A percentile compares a stretch with the other conserved stretches of the same genome.
Conservation (phyloP, 2,888 invertebrate genomes). For the Agrypnus murinus region DNA sequence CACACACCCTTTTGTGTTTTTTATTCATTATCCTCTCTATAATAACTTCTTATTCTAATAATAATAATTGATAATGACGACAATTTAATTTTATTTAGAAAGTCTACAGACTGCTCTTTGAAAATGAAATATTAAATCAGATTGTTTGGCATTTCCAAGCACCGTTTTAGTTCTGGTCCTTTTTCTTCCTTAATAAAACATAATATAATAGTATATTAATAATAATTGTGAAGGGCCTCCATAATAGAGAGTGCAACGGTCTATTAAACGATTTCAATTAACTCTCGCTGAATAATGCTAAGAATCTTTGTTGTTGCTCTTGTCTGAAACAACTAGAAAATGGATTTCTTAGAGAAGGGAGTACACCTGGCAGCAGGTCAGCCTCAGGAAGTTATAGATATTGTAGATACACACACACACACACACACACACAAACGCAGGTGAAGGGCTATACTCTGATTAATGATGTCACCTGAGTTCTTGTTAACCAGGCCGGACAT, state of each 20-base stretch:
- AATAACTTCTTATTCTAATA: neutral
- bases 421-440: conserved; percentile 35
- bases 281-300: conserved; percentile 4
- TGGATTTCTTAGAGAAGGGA: conserved; percentile 27
- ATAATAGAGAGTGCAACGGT: conserved; percentile 27
- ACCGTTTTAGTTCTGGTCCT: neutral
- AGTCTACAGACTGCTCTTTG: neutral
- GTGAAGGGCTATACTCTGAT: conserved; percentile 58
- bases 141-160: neutral
- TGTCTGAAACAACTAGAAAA: conserved; percentile 15
- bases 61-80: conserved; percentile 12
- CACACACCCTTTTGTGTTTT: neutral
- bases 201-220: neutral
- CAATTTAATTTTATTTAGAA: conserved; percentile 3
- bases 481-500: conserved; percentile 52
- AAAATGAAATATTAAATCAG: conserved; percentile 22
- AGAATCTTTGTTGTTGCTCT: neutral
- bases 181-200: conserved; percentile 18
- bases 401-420: too few species aligned
- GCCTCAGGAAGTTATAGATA: conserved; percentile 46
- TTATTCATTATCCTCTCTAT: neutral
- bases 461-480: conserved; percentile 57
- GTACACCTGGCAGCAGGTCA: conserved; percentile 37
- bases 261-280: conserved; percentile 26
- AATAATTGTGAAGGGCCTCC: conserved; percentile 11